Evolutionary conservation across 1,140 invertebrate genomes (phyloP).

Genomic region (Cyrtorhinus lividipennis): DNA sequence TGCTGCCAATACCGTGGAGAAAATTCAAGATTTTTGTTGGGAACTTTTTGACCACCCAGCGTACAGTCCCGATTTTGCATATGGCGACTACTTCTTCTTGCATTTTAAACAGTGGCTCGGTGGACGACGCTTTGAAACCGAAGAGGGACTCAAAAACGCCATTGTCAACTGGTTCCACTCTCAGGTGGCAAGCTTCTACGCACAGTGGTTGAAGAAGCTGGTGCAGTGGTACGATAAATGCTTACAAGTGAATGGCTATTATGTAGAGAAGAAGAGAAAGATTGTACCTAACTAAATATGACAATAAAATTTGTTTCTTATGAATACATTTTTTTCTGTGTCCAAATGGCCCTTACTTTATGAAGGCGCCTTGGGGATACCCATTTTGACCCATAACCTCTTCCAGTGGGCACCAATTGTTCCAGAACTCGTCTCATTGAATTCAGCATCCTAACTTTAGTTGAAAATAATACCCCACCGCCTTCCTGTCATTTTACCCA

Average conservation of each 20-base stretch:
- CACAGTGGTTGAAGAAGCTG: neutral
- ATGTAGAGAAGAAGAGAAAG: conserved; percentile 7
- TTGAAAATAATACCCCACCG: too few species aligned
- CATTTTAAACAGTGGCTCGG: too few species aligned
- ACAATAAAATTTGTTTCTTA: too few species aligned
- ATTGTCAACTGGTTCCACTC: too few species aligned
- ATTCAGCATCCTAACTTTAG: too few species aligned
- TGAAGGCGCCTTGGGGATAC: too few species aligned
- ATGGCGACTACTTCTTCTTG: conserved; percentile 7
- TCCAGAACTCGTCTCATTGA: too few species aligned
- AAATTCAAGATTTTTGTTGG: conserved; percentile 16
- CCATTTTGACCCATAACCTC: too few species aligned
- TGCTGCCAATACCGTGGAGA: conserved; percentile 10
- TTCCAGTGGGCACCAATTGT: too few species aligned
- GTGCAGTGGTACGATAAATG: conserved; percentile 13
- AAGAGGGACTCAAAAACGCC: too few species aligned
- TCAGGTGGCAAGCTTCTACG: too few species aligned
- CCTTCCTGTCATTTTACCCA: neutral
- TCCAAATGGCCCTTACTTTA: neutral
- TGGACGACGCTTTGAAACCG: conserved; percentile 7
- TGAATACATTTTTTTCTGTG: neutral
- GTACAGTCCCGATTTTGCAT: neutral
- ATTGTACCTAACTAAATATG: too few species aligned
- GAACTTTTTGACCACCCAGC: conserved; percentile 7
- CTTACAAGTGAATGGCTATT: conserved; percentile 7